A percentile compares a stretch with the other conserved stretches of the same genome.
These are phyloP conservation scores for Hucho hucho DNA, from an alignment of 2,113 vertebrate species.

Conservation along the genomic window DNA sequence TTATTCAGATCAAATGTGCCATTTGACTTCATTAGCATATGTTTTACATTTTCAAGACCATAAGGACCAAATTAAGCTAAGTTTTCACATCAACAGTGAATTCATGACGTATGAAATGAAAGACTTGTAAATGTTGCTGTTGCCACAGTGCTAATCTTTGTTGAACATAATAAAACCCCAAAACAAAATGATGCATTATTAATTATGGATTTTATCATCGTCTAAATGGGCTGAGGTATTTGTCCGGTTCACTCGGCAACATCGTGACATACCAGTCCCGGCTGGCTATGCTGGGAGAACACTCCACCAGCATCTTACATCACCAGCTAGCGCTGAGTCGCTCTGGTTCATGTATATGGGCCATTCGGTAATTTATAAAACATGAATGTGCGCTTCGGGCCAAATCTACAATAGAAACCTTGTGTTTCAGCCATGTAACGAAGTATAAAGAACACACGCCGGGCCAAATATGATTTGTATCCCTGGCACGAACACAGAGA, in stretches of 20 bases:
- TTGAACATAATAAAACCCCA: not conserved
- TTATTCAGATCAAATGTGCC: conserved; percentile 22
- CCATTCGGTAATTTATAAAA: conserved; percentile 20
- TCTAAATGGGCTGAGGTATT: not conserved
- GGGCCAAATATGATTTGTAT: conserved; percentile 39
- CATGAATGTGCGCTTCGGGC: conserved; percentile 15
- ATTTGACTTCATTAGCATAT: conserved; percentile 9
- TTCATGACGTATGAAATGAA: not conserved
- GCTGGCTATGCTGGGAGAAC: not conserved
- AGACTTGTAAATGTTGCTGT: not conserved
- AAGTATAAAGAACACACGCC: conserved; percentile 31
- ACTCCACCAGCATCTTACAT: not conserved
- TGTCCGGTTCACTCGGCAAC: too few species aligned
- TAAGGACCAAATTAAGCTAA: not conserved
- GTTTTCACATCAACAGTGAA: not conserved
- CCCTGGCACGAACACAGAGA: conserved; percentile 31
- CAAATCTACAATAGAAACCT: conserved; percentile 15
- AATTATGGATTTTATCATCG: not conserved
- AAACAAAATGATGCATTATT: not conserved
- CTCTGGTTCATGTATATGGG: not conserved
- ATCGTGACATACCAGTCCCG: conserved; percentile 5
- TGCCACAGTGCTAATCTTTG: not conserved
- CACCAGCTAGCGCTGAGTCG: not conserved
- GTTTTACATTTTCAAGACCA: conserved; percentile 21
- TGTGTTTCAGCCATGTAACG: conserved; percentile 23